phyloP scores from a whole-genome alignment of 1,140 invertebrate species.

The Dysdera silvatica region DNA sequence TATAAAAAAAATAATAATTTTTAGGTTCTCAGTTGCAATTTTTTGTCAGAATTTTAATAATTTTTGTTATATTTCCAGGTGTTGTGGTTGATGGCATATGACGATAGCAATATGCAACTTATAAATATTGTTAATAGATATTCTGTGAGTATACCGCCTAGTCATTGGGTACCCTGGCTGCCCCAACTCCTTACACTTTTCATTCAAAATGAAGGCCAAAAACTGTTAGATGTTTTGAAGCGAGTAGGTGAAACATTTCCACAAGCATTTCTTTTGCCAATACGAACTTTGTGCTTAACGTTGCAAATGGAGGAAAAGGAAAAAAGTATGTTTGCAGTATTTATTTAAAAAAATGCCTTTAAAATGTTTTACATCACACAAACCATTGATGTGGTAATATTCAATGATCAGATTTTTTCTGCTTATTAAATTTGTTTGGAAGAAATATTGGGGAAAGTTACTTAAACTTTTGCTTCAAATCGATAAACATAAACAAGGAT shows the following conservation, averaged over 20 bases:
- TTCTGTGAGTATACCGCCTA: slow-evolving; percentile 81
- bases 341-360: too few relatives aligned
- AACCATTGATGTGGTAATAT: too few relatives aligned
- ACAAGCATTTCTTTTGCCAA: slow-evolving; percentile 95
- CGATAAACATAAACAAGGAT: too few relatives aligned
- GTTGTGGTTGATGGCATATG: slow-evolving; percentile 89
- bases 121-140: slow-evolving; percentile 88
- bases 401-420: too few relatives aligned
- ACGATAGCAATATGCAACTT: slow-evolving; percentile 72
- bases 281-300: slow-evolving; percentile 84
- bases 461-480: too few relatives aligned
- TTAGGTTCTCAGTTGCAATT: too few relatives aligned
- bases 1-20: too few relatives aligned
- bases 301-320: slow-evolving; percentile 89
- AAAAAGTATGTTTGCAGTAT: too few relatives aligned
- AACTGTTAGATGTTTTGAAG: slow-evolving; percentile 79
- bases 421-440: too few relatives aligned
- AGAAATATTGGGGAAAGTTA: too few relatives aligned
- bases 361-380: too few relatives aligned
- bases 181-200: slow-evolving; percentile 88
- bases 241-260: slow-evolving; percentile 87
- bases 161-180: slow-evolving; percentile 95
- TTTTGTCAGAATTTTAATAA: too few relatives aligned
- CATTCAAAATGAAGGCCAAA: slow-evolving; percentile 79
- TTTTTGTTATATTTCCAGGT: not conserved